A percentile compares a stretch with the other conserved stretches of the same genome.
Evolutionary conservation across 37 sponge, comb jelly and placozoan genomes (phyloP).

Genomic region (Tethya wilhelma): DNA sequence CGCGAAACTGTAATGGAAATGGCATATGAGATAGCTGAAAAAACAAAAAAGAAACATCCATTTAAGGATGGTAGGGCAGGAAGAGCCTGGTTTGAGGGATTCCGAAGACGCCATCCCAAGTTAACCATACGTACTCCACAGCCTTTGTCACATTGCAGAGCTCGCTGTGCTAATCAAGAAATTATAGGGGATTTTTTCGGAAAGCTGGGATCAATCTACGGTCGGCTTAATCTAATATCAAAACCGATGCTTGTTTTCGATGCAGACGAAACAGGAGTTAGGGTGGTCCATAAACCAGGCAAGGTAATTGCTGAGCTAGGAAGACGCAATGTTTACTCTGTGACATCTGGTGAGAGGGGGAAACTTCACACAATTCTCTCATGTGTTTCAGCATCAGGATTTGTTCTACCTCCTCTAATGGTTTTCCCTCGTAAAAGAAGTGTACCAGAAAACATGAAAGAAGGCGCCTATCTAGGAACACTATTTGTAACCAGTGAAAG

Average conservation of each 20-base stretch:
- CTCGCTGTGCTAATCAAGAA: constrained; percentile 36
- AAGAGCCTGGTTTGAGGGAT: constrained; percentile 59
- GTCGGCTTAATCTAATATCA: constrained; percentile 47
- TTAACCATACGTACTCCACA: constrained; percentile 41
- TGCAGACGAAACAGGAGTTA: constrained; percentile 53
- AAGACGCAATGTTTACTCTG: constrained; percentile 38
- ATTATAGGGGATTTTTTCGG: constrained; percentile 53
- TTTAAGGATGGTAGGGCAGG: constrained; percentile 55
- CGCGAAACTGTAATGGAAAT: constrained; percentile 52
- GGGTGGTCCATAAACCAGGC: constrained; percentile 43
- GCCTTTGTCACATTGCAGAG: constrained; percentile 57
- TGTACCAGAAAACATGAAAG: constrained; percentile 44
- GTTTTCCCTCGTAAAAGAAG: constrained; percentile 55
- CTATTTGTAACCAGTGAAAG: constrained; percentile 56
- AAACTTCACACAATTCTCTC: constrained; percentile 58
- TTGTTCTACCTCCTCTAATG: constrained; percentile 55
- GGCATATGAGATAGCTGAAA: constrained; percentile 50
- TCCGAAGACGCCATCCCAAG: constrained; percentile 22
- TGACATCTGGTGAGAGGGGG: constrained; percentile 55
- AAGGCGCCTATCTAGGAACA: constrained; percentile 44
- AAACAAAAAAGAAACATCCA: constrained; percentile 31
- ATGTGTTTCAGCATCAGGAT: constrained; percentile 63
- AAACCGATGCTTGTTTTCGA: constrained; percentile 72
- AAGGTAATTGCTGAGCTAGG: constrained; percentile 54
- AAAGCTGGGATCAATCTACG: constrained; percentile 54